A percentile compares a stretch with the other conserved stretches of the same genome.
phyloP scores from a whole-genome alignment of 2,888 invertebrate species.

The Phortica magna region DNA sequence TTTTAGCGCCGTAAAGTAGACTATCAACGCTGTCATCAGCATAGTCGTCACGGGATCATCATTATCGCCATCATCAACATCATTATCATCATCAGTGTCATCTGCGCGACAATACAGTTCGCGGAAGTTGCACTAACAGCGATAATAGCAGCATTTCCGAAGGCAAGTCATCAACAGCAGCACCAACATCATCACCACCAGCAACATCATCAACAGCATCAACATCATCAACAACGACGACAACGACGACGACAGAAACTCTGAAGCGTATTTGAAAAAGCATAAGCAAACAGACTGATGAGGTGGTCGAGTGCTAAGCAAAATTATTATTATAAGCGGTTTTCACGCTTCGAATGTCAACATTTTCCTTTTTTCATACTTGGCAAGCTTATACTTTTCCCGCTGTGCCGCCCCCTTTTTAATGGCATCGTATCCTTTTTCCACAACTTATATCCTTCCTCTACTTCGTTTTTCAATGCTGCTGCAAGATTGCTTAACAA shows the following conservation, averaged over 20 bases:
- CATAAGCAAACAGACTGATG: neutral
- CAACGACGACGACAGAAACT: neutral
- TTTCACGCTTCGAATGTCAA: constrained; percentile 36
- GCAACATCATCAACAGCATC: constrained; percentile 33
- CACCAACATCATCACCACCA: neutral
- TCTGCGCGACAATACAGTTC: neutral
- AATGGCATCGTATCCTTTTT: too few relatives aligned
- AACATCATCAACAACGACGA: neutral
- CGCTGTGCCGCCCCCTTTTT: too few relatives aligned
- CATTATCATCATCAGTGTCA: constrained; percentile 8
- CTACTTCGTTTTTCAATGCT: too few relatives aligned
- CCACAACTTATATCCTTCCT: too few relatives aligned
- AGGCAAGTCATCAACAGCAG: neutral
- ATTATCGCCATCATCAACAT: neutral
- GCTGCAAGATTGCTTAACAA: too few relatives aligned
- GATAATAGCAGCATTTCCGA: constrained; percentile 39
- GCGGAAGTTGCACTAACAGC: constrained; percentile 32
- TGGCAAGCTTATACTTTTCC: too few relatives aligned
- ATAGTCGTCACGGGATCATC: constrained; percentile 21
- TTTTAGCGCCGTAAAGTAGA: neutral
- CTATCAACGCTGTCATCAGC: constrained; percentile 11
- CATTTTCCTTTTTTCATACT: constrained; percentile 29
- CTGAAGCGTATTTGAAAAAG: constrained; percentile 3
- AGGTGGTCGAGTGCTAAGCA: neutral
- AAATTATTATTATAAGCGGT: constrained; percentile 40